These are phyloP conservation scores for Propithecus deckenii DNA, from an alignment of 2,797 vertebrate species.

Conservation along the genomic window DNA sequence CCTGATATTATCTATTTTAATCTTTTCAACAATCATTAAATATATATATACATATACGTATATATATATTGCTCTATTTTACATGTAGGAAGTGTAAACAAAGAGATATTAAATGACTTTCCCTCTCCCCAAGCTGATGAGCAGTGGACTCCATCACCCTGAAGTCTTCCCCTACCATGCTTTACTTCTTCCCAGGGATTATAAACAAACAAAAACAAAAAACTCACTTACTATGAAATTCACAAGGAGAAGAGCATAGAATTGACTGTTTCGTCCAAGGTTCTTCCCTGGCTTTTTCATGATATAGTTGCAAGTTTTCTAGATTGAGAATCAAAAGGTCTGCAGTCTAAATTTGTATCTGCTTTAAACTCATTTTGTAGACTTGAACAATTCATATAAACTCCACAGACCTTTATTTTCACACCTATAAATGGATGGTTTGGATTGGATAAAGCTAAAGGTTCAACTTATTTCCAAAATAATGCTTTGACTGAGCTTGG, in stretches of 20 bases:
- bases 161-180: no score
- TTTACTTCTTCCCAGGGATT: background rate
- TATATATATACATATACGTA: no score
- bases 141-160: background rate
- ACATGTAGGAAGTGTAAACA: background rate
- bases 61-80: background rate
- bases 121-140: background rate
- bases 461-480: background rate
- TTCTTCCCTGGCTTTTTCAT: background rate
- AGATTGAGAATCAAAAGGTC: background rate
- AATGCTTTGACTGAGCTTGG: background rate
- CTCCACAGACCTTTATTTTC: background rate
- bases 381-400: background rate
- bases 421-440: background rate
- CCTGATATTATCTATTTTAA: background rate
- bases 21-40: background rate
- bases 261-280: background rate
- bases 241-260: background rate
- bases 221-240: background rate
- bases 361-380: background rate
- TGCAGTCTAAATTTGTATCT: background rate
- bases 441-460: background rate
- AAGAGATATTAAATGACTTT: background rate
- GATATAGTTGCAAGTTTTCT: background rate
- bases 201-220: conserved; percentile 22